phyloP scores from a whole-genome alignment of 1,140 invertebrate species.

The Dreissena rostriformis region DNA sequence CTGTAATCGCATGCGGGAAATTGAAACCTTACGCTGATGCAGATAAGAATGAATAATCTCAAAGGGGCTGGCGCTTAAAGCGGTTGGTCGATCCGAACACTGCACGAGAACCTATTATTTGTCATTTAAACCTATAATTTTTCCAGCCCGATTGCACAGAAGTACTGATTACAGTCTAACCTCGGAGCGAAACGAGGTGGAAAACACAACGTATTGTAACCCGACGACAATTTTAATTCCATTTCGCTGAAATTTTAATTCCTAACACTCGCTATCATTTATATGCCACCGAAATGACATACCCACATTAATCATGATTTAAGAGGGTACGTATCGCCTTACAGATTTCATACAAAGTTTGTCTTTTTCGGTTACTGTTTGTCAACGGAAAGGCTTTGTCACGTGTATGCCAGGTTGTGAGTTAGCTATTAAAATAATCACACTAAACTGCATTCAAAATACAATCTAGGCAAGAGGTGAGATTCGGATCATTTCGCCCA shows the following conservation, averaged over 20 bases:
- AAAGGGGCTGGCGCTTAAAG: conserved; percentile 41
- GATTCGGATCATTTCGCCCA: conserved; percentile 41
- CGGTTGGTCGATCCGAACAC: conserved; percentile 17
- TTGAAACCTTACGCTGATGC: no score
- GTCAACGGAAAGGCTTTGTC: conserved; percentile 46
- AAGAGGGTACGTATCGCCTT: conserved; percentile 44
- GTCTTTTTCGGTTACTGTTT: conserved; percentile 37
- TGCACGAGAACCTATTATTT: conserved; percentile 20
- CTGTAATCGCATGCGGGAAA: no score
- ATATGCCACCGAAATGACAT: conserved; percentile 16
- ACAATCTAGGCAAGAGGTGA: conserved; percentile 40
- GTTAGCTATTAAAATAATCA: conserved; percentile 48
- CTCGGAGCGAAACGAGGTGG: background rate
- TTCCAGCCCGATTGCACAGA: conserved; percentile 22
- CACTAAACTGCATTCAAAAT: conserved; percentile 53
- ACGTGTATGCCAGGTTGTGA: conserved; percentile 10
- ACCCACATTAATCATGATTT: conserved; percentile 54
- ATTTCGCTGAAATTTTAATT: background rate
- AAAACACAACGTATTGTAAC: conserved; percentile 16
- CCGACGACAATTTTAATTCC: conserved; percentile 28
- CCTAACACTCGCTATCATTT: conserved; percentile 51
- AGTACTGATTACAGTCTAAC: conserved; percentile 39
- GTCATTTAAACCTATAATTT: conserved; percentile 47
- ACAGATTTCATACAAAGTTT: conserved; percentile 43
- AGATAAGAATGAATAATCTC: no score